Base-by-base conservation (phyloP, 2,888 invertebrate species). In the Resseliella maxima region DNA sequence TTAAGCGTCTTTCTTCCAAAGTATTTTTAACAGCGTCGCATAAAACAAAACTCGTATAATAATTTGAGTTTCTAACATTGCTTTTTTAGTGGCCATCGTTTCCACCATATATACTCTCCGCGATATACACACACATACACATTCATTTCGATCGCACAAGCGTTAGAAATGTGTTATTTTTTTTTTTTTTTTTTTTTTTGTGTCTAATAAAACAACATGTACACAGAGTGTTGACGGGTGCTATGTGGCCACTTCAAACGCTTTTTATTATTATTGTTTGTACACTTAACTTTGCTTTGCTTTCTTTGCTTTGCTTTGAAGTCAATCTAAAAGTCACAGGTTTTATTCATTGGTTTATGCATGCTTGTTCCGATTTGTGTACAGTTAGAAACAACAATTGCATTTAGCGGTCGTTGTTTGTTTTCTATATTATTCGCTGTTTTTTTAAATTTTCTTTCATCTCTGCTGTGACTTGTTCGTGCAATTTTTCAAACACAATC, bases 1-100 rank as follows among this genome's bases (percentile, higher is more conserved):
- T 81, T 36, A 81, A 81, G 81, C 81, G 81, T 81, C 81, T 81
- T 81, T 81, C 31, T 81, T 81, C 81, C 36, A 81, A 81, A 81
- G 81, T 81, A 35, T 81, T 81, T 81, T 35, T 81, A 81, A 35
- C 81, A 81, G 81, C 35, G 1, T 12, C 35, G 1, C 81, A 81
- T 81, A 81, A 81, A 81, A 35, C 3, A 0, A 1, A 81, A 21
- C 81, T n/a, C n/a, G n/a, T n/a, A n/a, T n/a, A n/a, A n/a, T n/a
- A 36, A 35, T 36, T 8, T 81, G 18, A n/a, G 12, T 59, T 59
- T 59, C 59, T 59, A 59, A 59, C 21, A 18, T 2, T 18, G 2
- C 2, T 50, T 50, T 59, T 59, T 59, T 18, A 50, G 46, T 50
- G 10, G 24, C 27, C 27, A 2, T 64, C n/a, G n/a, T 46, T 46